Base-by-base conservation (phyloP, 2,888 invertebrate genomes). In the Nemurella pictetii region DNA sequence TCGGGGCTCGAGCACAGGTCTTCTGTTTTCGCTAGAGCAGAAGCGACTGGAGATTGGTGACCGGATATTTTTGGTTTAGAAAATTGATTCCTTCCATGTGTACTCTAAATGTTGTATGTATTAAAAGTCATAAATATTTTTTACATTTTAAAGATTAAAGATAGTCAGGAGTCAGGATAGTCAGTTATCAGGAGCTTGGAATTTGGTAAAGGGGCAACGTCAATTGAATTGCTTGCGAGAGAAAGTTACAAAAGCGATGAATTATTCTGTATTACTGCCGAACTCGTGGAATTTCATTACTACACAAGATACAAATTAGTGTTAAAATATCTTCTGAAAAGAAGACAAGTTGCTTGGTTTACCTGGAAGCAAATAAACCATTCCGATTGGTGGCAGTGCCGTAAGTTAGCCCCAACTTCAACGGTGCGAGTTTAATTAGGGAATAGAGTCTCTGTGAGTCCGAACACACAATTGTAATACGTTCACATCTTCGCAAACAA, bases 281-380 rank as follows among this genome's bases (percentile, higher is more conserved):
- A 26, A 80, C 12, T 9, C 27, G n/a, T n/a, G 80, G 84, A 84
- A 84, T 84, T 84, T 84, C 84, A 84, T 84, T 84, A 84, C n/a
- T 77, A 80, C 30, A 28, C 28, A 80, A 80, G 72, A 84, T 55
- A 55, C 84, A 84, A 84, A 84, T 84, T 80, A 84, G 80, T 55
- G 80, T 32, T 78, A 80, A 84, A 84, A 80, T 80, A 30, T 72
- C 27, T 28, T 25, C 35, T 84, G 25, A 55, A 55, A 55, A 55
- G 55, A 20, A 55, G 55, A 55, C 55, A 55, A 55, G 55, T 55
- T 55, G 55, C 55, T 55, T 20, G 55, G 55, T 55, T 55, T 55
- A 20, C 15, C 55, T 12, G 20, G 55, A 7, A 9, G 29, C 35
- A 84, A 84, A 84, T 78, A 84, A 75, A 75, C 84, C 9, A 75